Base-by-base conservation (phyloP, 2,113 vertebrate species). In the Chlorodrepanis virens region DNA sequence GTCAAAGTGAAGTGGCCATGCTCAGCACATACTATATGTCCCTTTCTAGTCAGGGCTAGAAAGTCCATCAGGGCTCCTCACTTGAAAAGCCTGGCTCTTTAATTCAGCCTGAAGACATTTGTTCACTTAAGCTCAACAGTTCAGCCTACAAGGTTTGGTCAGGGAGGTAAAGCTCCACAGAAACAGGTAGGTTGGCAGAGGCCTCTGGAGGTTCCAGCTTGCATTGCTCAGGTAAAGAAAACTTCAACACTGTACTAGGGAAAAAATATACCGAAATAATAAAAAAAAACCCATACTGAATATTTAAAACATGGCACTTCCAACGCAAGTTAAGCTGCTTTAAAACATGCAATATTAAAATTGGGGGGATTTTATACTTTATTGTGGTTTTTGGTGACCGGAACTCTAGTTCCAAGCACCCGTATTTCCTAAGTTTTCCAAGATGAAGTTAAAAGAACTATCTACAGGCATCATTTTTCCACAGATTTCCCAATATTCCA, bases 351-450 rank as follows among this genome's bases (percentile, higher is more conserved):
- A 24, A 44, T 29, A 50, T 5, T 60, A 82, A 81, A 78, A 87
- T 1, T 22, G 14, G 8, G 21, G 9, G 23, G 6, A 9, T 37
- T 70, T 47, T 33, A 12, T 68, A 54, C 3, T 17, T 24, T 10
- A 39, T 5, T 9, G 5, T 17, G 11, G 1, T 25, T 60, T 35
- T 18, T 53, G 18, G 65, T n/a, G 60, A n/a, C 13, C 3, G 0
- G 2, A 59, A 69, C 65, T 65, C n/a, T 27, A 49, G 12, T 33
- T 50, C 52, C 49, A 80, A 87, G 20, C 31, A 53, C 10, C n/a
- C 0, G 0, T 57, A 45, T 80, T 89, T 83, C 63, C 63, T 74
- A n/a, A 61, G 27, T 60, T 80, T 69, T 37, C 15, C 44, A 35
- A 9, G 23, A 49, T 2, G 1, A 63, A 52, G n/a, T n/a, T 29